A percentile compares a stretch with the other conserved stretches of the same genome.
Evolutionary conservation across 2,113 vertebrate genomes (phyloP).

Genomic region (Hippocampus barbouri): DNA sequence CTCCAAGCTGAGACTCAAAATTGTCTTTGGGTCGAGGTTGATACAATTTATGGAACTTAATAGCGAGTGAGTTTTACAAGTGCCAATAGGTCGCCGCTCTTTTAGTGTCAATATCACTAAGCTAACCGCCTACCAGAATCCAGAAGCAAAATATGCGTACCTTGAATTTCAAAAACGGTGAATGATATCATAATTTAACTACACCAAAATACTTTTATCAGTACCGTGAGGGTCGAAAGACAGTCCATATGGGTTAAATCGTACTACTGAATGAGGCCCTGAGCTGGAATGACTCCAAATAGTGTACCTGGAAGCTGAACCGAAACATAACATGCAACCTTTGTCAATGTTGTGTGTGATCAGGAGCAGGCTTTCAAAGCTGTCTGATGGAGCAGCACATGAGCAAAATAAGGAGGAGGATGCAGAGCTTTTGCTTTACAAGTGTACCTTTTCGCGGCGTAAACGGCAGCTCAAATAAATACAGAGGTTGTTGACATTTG

Average conservation of each 20-base stretch:
- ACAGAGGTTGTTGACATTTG: conserved; percentile 65
- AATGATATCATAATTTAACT: neutral
- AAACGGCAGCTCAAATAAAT: neutral
- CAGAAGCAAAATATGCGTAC: neutral
- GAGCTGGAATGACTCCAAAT: conserved; percentile 30
- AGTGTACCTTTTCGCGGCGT: neutral
- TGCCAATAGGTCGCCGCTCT: neutral
- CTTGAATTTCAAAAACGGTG: neutral
- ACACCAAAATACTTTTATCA: neutral
- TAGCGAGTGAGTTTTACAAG: neutral
- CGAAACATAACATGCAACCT: neutral
- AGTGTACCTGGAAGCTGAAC: neutral
- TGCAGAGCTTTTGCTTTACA: neutral
- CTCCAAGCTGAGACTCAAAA: neutral
- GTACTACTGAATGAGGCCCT: conserved; percentile 29
- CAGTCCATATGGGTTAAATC: neutral
- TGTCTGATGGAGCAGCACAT: conserved; percentile 8
- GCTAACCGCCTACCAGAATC: neutral
- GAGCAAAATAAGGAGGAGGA: neutral
- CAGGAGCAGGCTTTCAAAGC: neutral
- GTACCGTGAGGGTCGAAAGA: neutral
- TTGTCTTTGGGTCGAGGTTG: neutral
- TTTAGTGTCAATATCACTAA: neutral
- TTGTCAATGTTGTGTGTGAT: neutral
- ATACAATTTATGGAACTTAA: neutral